Conservation (phyloP, 2,888 invertebrate genomes). For the Diarsia mendica region DNA sequence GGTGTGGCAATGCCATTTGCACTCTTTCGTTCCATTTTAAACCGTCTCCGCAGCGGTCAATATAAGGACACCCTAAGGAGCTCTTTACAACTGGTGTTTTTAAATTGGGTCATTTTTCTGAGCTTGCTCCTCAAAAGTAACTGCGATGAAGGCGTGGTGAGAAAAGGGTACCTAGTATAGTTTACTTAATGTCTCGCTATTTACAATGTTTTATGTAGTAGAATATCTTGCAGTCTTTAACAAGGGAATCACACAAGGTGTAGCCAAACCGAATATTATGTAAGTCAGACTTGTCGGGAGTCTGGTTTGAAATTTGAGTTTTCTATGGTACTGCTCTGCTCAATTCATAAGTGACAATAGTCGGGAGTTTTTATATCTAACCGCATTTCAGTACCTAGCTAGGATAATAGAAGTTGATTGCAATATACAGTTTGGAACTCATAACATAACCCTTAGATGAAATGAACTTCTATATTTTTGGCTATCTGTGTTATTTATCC, state of each 20-base stretch:
- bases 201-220: background rate
- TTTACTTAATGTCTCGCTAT: slow-evolving; percentile 15
- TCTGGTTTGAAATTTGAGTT: no score
- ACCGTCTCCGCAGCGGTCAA: background rate
- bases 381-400: no score
- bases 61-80: slow-evolving; percentile 39
- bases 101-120: slow-evolving; percentile 54
- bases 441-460: background rate
- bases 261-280: no score
- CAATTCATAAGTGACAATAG: no score
- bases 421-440: background rate
- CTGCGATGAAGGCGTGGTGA: slow-evolving; percentile 3
- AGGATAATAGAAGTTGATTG: slow-evolving; percentile 20
- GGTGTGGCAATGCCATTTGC: background rate
- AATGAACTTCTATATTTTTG: background rate
- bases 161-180: slow-evolving; percentile 1
- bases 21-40: slow-evolving; percentile 1
- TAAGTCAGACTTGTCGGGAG: no score
- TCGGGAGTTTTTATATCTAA: no score
- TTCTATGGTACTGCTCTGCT: no score
- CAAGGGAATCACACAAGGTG: background rate
- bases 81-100: slow-evolving; percentile 28
- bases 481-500: no score
- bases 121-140: slow-evolving; percentile 27
- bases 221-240: background rate